Evolutionary conservation across 53 echinoderm and acorn worm genomes (phyloP).

Genomic region (Stichopus horrens): DNA sequence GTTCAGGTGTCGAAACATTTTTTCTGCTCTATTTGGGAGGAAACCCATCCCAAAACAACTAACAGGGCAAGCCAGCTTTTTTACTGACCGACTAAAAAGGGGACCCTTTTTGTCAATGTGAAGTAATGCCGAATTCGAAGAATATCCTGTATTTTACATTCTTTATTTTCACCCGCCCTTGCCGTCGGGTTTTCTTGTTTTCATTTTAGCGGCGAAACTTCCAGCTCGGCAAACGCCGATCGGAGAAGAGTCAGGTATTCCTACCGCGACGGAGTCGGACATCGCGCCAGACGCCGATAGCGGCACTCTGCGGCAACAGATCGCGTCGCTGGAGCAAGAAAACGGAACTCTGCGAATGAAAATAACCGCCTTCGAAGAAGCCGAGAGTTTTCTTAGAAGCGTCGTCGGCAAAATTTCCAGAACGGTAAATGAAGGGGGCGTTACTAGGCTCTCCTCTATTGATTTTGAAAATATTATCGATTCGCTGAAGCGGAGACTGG

Average conservation of each 20-base stretch:
- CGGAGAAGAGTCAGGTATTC: constrained; percentile 58
- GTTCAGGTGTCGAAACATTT: no score
- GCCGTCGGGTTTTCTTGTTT: not conserved
- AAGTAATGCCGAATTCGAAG: no score
- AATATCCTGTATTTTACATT: no score
- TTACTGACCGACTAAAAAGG: no score
- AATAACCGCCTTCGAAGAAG: constrained; percentile 74
- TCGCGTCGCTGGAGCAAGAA: constrained; percentile 77
- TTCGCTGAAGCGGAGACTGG: constrained; percentile 73
- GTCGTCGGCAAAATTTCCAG: constrained; percentile 15
- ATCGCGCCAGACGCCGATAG: constrained; percentile 48
- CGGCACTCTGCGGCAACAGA: constrained; percentile 71
- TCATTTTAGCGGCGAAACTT: not conserved
- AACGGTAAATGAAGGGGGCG: constrained; percentile 59
- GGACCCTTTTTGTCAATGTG: no score
- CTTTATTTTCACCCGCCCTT: no score
- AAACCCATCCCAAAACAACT: no score
- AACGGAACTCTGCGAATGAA: constrained; percentile 81
- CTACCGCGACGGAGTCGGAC: constrained; percentile 39
- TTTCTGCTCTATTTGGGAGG: no score
- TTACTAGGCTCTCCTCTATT: constrained; percentile 49
- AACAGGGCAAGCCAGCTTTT: no score
- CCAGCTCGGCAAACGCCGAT: constrained; percentile 64
- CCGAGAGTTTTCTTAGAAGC: constrained; percentile 29
- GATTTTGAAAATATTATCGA: constrained; percentile 66